Conservation (phyloP, 2,113 vertebrate genomes). For the Clarias macrocephalus region DNA sequence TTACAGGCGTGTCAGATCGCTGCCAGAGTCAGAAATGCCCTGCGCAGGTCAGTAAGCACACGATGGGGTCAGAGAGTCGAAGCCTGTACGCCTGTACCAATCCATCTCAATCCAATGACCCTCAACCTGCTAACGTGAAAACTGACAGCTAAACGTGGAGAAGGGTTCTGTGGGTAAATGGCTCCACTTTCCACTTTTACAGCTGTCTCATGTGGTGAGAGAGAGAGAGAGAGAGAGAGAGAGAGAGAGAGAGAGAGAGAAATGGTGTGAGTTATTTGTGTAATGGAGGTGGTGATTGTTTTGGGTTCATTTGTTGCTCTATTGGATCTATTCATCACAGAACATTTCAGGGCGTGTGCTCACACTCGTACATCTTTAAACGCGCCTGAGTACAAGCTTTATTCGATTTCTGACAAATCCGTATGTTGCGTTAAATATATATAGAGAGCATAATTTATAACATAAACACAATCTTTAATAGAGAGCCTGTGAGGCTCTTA, state of each 20-base stretch:
- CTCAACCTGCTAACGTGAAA: slow-evolving; percentile 10
- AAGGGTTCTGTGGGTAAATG: background rate
- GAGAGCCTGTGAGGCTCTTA: background rate
- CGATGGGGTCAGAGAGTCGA: slow-evolving; percentile 45
- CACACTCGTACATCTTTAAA: background rate
- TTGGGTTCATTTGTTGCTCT: slow-evolving; percentile 22
- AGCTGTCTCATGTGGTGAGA: background rate
- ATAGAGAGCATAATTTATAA: background rate
- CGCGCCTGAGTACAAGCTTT: background rate
- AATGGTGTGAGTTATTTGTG: background rate
- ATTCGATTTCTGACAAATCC: background rate
- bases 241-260: background rate
- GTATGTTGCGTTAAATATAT: background rate
- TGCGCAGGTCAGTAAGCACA: slow-evolving; percentile 56
- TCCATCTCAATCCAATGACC: slow-evolving; percentile 45
- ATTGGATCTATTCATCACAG: slow-evolving; percentile 3
- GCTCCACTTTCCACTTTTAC: background rate
- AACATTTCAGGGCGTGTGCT: background rate
- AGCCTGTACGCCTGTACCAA: slow-evolving; percentile 57
- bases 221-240: background rate
- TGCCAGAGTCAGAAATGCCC: slow-evolving; percentile 67
- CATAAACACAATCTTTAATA: background rate
- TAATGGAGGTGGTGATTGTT: slow-evolving; percentile 36
- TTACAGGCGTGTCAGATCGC: slow-evolving; percentile 69
- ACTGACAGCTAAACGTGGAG: slow-evolving; percentile 19